Conservation (phyloP, 2,797 vertebrate genomes). For the Ctenopoma kingsleyae region DNA sequence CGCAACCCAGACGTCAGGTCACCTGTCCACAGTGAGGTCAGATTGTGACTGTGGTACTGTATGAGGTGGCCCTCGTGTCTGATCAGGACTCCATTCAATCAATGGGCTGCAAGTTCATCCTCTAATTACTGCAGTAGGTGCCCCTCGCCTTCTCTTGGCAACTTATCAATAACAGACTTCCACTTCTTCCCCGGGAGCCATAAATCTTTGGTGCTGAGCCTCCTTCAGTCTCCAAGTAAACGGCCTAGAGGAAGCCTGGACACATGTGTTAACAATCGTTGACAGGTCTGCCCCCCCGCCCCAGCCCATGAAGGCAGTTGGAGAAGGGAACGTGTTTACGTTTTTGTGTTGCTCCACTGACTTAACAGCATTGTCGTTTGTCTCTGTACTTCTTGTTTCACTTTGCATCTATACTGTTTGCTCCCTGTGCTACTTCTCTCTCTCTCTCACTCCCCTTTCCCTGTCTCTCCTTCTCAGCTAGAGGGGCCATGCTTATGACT, state of each 20-base stretch:
- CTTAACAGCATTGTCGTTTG: slow-evolving; percentile 49
- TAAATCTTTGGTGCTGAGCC: slow-evolving; percentile 81
- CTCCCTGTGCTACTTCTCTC: slow-evolving; percentile 1
- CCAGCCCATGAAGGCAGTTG: slow-evolving; percentile 51
- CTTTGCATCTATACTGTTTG: slow-evolving; percentile 31
- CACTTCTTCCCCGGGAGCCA: slow-evolving; percentile 80
- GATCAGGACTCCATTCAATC: slow-evolving; percentile 72
- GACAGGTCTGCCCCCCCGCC: slow-evolving; percentile 65
- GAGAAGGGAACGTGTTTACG: slow-evolving; percentile 67
- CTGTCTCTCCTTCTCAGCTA: slow-evolving; percentile 31
- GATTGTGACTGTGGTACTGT: slow-evolving; percentile 47
- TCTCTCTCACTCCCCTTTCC: background rate
- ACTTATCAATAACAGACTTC: slow-evolving; percentile 88
- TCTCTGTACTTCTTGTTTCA: slow-evolving; percentile 40
- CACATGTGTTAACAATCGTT: slow-evolving; percentile 81
- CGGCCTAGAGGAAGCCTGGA: slow-evolving; percentile 78
- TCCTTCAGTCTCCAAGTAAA: slow-evolving; percentile 75
- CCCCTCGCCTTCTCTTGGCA: slow-evolving; percentile 77
- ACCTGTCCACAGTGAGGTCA: slow-evolving; percentile 50
- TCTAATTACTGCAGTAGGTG: slow-evolving; percentile 83
- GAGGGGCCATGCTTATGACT: slow-evolving; percentile 65
- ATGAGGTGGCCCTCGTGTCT: slow-evolving; percentile 57
- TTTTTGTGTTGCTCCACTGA: slow-evolving; percentile 63
- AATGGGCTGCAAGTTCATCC: slow-evolving; percentile 81
- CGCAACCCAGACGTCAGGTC: slow-evolving; percentile 37